Percentiles rank a stretch among this genome's conserved stretches.
Evolutionary conservation across 1,140 invertebrate genomes (phyloP).

Genomic region (Aplysia californica): DNA sequence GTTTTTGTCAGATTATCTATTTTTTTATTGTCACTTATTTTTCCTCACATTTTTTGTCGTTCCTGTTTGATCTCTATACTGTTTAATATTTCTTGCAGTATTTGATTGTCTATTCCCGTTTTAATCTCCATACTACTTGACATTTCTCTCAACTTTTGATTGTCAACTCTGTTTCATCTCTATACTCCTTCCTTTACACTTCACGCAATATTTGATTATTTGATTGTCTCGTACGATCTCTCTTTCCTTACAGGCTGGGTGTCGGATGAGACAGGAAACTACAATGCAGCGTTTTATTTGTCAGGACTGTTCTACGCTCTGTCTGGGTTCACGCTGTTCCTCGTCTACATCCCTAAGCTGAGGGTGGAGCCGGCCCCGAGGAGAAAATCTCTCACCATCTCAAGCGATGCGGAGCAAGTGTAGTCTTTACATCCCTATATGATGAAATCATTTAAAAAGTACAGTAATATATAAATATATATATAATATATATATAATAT

Average conservation of each 20-base stretch:
- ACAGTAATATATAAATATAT: background rate
- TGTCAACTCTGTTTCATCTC: background rate
- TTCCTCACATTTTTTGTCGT: background rate
- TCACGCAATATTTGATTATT: background rate
- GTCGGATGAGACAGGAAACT: constrained; percentile 42
- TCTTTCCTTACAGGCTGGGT: constrained; percentile 44
- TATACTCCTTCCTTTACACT: background rate
- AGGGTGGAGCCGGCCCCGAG: background rate
- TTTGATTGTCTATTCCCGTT: background rate
- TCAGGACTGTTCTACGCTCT: constrained; percentile 44
- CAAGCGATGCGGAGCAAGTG: background rate
- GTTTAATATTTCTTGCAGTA: background rate
- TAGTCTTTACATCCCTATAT: background rate
- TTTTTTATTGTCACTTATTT: no score
- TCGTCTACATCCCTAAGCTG: constrained; percentile 13
- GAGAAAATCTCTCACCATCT: background rate
- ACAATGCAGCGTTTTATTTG: constrained; percentile 44
- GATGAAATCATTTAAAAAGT: background rate
- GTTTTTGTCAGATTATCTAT: no score
- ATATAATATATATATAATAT: background rate
- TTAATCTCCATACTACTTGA: background rate
- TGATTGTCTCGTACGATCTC: background rate
- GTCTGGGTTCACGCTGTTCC: constrained; percentile 41
- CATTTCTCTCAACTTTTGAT: background rate
- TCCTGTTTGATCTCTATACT: background rate